Base-by-base conservation (phyloP, 2,797 vertebrate genomes). In the Halcyon leucocephala region DNA sequence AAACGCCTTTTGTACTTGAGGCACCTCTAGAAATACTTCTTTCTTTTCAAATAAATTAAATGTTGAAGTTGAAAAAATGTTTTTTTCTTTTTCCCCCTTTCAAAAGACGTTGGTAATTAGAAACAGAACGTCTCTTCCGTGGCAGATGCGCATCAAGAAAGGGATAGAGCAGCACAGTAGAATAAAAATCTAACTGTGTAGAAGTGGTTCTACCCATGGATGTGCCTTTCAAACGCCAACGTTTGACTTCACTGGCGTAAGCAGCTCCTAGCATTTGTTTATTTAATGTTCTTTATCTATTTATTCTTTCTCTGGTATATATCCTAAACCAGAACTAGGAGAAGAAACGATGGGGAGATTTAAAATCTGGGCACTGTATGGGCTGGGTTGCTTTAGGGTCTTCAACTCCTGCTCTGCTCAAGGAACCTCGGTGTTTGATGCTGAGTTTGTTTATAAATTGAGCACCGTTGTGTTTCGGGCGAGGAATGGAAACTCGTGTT, bases 1-100 rank as follows among this genome's bases (percentile, higher is more conserved):
- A 65, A 95, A 93, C 46, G 61, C 76, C 87, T 93, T 74, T 64
- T 41, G 91, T 13, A 90, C 85, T 94, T 78, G 95, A 90, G 94
- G 79, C 89, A 94, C 94, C 76, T 93, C 85, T 74, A 83, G 87
- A 93, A 92, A 48, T 39, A 81, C 33, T 92, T 42, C 81, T 33
- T 92, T 88, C 33, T 80, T 93, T 85, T 67, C 76, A 87, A 89
- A 90, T 82, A 55, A 88, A 80, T 86, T 22, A 55, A 70, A 66
- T 86, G 71, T 76, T 87, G 61, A 51, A 92, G 19, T 87, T 83
- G 16, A 70, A 84, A 86, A 86, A 89, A n/a, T 17, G 1, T 6
- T 69, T 0, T 8, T 14, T 16, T 12, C 12, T 13, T 44, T 42
- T 42, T 17, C 15, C 41, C 16, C 41, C 41, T 42, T 42, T 42